Evolutionary conservation across 2,888 invertebrate genomes (phyloP).

Genomic region (Eristalinus sepulchralis): DNA sequence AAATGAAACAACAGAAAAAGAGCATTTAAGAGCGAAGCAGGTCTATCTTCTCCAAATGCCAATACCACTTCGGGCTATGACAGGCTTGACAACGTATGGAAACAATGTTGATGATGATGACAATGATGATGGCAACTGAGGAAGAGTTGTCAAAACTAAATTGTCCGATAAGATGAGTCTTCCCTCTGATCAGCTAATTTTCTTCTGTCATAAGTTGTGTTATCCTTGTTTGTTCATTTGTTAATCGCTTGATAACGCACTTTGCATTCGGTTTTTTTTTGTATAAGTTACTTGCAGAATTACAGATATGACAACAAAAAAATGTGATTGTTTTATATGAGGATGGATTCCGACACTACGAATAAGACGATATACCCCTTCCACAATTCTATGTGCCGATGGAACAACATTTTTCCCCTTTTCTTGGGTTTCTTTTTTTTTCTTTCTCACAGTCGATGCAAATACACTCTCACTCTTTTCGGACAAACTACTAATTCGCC

Average conservation of each 20-base stretch:
- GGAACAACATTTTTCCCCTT: slow-evolving; percentile 56
- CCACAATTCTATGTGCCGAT: slow-evolving; percentile 38
- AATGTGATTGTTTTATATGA: slow-evolving; percentile 6
- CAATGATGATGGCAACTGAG: slow-evolving; percentile 25
- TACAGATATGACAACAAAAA: slow-evolving; percentile 28
- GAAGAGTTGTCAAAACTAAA: slow-evolving; percentile 8
- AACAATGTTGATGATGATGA: slow-evolving; percentile 23
- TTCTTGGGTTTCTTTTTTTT: slow-evolving; percentile 38
- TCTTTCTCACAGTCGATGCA: slow-evolving; percentile 21
- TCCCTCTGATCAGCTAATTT: background rate
- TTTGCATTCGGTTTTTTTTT: slow-evolving; percentile 25
- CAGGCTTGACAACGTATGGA: slow-evolving; percentile 32
- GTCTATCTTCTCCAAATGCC: slow-evolving; percentile 9
- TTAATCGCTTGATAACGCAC: slow-evolving; percentile 14
- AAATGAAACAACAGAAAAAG: slow-evolving; percentile 13
- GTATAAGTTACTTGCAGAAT: background rate
- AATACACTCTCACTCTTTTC: slow-evolving; percentile 68
- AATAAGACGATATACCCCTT: slow-evolving; percentile 46
- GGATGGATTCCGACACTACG: slow-evolving; percentile 5
- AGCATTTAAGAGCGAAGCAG: slow-evolving; percentile 23
- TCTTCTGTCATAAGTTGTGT: slow-evolving; percentile 14
- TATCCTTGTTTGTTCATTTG: slow-evolving; percentile 29
- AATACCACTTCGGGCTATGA: slow-evolving; percentile 21
- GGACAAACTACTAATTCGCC: slow-evolving; percentile 35
- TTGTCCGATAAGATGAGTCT: background rate